These are phyloP conservation scores for Drosophila merina DNA, from an alignment of 2,888 invertebrate species.

Conservation along the genomic window DNA sequence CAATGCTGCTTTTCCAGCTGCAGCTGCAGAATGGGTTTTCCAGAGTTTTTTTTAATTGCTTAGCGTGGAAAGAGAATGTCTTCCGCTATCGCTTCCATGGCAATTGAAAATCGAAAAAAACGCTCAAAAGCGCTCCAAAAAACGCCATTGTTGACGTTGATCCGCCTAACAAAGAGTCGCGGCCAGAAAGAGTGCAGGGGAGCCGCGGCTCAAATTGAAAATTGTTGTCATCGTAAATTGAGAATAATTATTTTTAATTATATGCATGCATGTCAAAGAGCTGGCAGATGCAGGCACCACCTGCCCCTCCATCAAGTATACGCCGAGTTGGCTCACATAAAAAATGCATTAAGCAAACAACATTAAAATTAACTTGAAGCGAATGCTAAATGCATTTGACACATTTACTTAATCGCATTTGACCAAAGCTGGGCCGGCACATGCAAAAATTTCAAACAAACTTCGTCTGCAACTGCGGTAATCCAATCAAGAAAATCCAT, in stretches of 20 bases:
- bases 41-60: conserved; percentile 67
- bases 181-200: conserved; percentile 35
- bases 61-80: conserved; percentile 43
- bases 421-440: conserved; percentile 29
- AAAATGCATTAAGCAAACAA: conserved; percentile 71
- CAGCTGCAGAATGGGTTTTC: conserved; percentile 27
- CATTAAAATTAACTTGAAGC: conserved; percentile 71
- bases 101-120: conserved; percentile 17
- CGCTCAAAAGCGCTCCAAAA: conserved; percentile 38
- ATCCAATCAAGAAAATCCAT: conserved; percentile 41
- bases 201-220: conserved; percentile 73
- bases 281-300: conserved; percentile 5
- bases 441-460: conserved; percentile 28
- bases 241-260: conserved; percentile 77
- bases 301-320: conserved; percentile 50
- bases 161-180: conserved; percentile 20
- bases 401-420: conserved; percentile 73
- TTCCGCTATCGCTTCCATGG: conserved; percentile 20
- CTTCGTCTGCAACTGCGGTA: conserved; percentile 7
- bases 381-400: conserved; percentile 62
- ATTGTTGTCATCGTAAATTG: conserved; percentile 75
- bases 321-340: conserved; percentile 62
- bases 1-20: conserved; percentile 49
- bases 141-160: conserved; percentile 66
- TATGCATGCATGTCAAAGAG: conserved; percentile 67